phyloP scores from a whole-genome alignment of 2,797 vertebrate genomes.

The Propithecus perrieri region DNA sequence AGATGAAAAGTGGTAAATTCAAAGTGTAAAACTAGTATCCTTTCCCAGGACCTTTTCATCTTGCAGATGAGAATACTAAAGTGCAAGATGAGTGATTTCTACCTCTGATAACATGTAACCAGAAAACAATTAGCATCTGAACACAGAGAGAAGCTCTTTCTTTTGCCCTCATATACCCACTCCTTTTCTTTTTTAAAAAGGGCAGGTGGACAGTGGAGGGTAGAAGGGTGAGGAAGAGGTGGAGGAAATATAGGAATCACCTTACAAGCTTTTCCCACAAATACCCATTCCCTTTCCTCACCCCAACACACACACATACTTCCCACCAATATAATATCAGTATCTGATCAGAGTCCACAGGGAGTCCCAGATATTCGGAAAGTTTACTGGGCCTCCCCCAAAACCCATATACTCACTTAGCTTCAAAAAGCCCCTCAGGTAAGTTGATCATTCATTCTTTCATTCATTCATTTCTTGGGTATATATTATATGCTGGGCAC shows the following conservation, averaged over 20 bases:
- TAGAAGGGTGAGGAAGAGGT: not conserved
- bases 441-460: constrained; percentile 22
- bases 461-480: not conserved
- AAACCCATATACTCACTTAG: not conserved
- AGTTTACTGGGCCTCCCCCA: not conserved
- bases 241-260: not conserved
- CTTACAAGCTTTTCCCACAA: not conserved
- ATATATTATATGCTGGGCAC: not conserved
- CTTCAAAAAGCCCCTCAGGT: not conserved
- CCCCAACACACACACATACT: not conserved
- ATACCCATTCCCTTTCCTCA: not conserved
- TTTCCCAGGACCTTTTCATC: constrained; percentile 12
- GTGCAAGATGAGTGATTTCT: constrained; percentile 38
- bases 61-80: constrained; percentile 29
- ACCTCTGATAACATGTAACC: not conserved
- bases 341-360: not conserved
- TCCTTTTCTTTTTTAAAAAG: not conserved
- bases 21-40: constrained; percentile 30
- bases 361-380: not conserved
- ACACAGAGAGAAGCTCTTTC: not conserved
- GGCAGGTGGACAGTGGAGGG: not conserved
- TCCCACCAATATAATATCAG: not conserved
- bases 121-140: constrained; percentile 51
- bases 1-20: constrained; percentile 58
- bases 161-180: not conserved